Evolutionary conservation across 2,113 vertebrate genomes (phyloP).

Genomic region (Meriones unguiculatus): DNA sequence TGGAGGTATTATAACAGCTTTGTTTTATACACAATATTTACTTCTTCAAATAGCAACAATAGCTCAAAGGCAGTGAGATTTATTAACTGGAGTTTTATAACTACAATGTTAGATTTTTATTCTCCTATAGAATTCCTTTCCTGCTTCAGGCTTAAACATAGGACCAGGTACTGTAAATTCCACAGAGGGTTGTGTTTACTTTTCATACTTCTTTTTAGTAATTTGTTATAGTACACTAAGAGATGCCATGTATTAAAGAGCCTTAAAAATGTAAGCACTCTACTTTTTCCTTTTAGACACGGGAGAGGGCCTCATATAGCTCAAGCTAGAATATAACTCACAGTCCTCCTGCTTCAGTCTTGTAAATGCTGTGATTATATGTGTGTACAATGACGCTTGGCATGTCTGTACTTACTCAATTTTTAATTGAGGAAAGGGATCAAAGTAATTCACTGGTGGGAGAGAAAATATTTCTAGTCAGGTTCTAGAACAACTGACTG

Average conservation of each 20-base stretch:
- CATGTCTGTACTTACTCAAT: background rate
- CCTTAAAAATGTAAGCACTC: background rate
- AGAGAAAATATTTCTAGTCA: background rate
- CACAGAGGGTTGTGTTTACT: background rate
- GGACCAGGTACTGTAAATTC: background rate
- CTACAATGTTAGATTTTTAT: background rate
- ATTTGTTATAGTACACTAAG: slow-evolving; percentile 4
- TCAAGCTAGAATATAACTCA: background rate
- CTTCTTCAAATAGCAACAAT: slow-evolving; percentile 40
- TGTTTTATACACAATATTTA: slow-evolving; percentile 29
- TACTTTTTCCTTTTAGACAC: background rate
- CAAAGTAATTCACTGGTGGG: background rate
- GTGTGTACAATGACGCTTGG: background rate
- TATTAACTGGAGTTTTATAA: background rate
- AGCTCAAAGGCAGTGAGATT: background rate
- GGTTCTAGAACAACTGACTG: background rate
- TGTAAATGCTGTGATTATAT: background rate
- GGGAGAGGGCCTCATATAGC: background rate
- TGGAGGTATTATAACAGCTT: background rate
- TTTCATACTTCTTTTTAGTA: background rate
- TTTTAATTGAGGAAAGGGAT: slow-evolving; percentile 22
- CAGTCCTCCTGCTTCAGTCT: background rate
- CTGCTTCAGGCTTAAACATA: background rate
- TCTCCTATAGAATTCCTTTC: background rate
- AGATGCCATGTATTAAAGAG: background rate